Evolutionary conservation across 2,797 vertebrate species (phyloP).

Genomic region (Poecilia picta): DNA sequence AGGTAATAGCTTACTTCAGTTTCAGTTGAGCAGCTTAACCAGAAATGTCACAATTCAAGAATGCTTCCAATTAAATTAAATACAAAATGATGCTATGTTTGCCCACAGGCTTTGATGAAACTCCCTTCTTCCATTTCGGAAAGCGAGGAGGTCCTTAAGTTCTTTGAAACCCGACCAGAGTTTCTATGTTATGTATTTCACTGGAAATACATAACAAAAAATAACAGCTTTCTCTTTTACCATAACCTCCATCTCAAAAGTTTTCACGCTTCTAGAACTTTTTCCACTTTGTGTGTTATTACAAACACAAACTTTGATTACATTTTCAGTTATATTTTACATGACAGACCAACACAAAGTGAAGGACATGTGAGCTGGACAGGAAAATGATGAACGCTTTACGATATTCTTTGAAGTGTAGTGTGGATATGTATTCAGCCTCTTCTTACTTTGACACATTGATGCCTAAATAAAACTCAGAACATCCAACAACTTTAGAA

Average conservation of each 20-base stretch:
- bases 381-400: not conserved
- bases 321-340: not conserved
- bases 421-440: not conserved
- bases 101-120: conserved; percentile 86
- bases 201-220: conserved; percentile 11
- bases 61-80: conserved; percentile 7
- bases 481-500: not conserved
- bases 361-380: not conserved
- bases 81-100: conserved; percentile 15
- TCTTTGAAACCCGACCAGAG: conserved; percentile 93
- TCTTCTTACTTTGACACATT: not conserved
- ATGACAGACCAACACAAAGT: not conserved
- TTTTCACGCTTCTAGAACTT: not conserved
- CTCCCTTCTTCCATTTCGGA: conserved; percentile 91
- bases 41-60: not conserved
- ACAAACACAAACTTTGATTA: not conserved
- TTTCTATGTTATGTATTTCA: too few species aligned
- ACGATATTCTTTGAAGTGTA: not conserved
- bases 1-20: not conserved
- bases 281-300: not conserved
- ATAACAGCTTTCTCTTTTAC: not conserved
- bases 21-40: not conserved
- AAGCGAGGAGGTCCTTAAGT: conserved; percentile 91
- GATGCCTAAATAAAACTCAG: not conserved
- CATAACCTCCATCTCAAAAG: conserved; percentile 16